A percentile compares a stretch with the other conserved stretches of the same genome.
phyloP scores from a whole-genome alignment of 23 tunicate genomes.

The Trididemnum nubilum region DNA sequence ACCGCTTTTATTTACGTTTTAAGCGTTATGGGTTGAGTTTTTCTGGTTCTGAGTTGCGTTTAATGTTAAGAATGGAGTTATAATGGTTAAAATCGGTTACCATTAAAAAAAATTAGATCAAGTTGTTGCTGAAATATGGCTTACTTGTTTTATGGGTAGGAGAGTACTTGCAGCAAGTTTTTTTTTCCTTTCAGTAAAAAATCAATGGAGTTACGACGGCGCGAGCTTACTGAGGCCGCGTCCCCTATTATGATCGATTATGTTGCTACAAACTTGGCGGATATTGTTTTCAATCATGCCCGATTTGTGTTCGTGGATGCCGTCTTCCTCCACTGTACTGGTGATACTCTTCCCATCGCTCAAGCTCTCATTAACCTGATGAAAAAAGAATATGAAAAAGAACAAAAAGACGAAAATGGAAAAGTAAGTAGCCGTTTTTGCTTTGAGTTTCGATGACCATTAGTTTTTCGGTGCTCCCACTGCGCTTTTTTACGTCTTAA shows the following conservation, averaged over 20 bases:
- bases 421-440: constrained; percentile 46
- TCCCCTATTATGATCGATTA: constrained; percentile 51
- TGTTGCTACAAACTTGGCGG: constrained; percentile 26
- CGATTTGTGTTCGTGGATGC: constrained; percentile 60
- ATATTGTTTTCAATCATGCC: constrained; percentile 55
- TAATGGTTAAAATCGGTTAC: too few species aligned
- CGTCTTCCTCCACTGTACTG: constrained; percentile 34
- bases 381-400: constrained; percentile 31
- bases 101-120: too few species aligned
- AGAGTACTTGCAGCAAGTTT: too few species aligned
- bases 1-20: too few species aligned
- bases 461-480: too few species aligned
- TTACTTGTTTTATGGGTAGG: too few species aligned
- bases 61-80: too few species aligned
- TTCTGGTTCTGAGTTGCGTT: too few species aligned
- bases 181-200: constrained; percentile 57
- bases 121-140: too few species aligned
- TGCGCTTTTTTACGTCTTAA: too few species aligned
- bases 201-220: constrained; percentile 65
- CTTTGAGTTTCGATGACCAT: too few species aligned
- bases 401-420: constrained; percentile 43
- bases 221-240: constrained; percentile 61
- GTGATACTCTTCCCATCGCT: constrained; percentile 27
- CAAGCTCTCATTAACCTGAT: constrained; percentile 21
- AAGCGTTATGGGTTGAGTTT: too few species aligned